These are phyloP conservation scores for Pilophorus perplexus DNA, from an alignment of 2,888 invertebrate species.

Conservation along the genomic window DNA sequence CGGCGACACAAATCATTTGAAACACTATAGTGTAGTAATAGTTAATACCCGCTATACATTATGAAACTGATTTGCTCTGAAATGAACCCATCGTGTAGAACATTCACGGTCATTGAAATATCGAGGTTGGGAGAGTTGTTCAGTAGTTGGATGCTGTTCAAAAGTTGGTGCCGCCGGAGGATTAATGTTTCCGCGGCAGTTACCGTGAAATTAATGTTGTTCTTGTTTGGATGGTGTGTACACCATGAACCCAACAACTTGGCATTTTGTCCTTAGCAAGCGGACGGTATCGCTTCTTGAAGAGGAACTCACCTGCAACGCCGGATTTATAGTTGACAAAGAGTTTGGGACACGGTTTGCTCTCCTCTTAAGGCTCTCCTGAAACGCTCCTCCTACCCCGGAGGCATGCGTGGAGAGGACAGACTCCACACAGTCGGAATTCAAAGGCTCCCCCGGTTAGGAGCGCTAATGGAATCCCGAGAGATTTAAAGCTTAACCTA, in stretches of 20 bases:
- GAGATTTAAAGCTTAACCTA: conserved; percentile 28
- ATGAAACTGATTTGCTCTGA: too few species aligned
- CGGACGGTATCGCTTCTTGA: conserved; percentile 23
- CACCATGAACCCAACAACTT: not conserved
- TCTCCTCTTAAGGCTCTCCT: conserved; percentile 7
- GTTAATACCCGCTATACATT: too few species aligned
- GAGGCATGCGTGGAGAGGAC: not conserved
- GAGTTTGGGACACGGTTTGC: conserved; percentile 23
- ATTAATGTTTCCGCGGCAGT: conserved; percentile 2
- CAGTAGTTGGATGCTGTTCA: not conserved
- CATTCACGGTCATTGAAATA: too few species aligned
- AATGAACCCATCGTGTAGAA: too few species aligned
- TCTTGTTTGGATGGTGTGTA: conserved; percentile 2
- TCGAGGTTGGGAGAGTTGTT: too few species aligned
- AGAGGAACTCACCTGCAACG: conserved; percentile 25
- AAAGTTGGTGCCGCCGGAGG: not conserved
- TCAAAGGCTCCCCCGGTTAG: conserved; percentile 11
- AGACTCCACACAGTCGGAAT: conserved; percentile 22
- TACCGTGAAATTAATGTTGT: conserved; percentile 7
- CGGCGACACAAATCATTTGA: too few species aligned
- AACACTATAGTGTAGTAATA: too few species aligned
- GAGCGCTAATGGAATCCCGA: conserved; percentile 23
- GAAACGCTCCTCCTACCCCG: not conserved
- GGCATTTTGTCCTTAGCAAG: too few species aligned
- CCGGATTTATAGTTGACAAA: conserved; percentile 12